Base-by-base conservation (phyloP, 2,797 vertebrate species). In the Tamandua tetradactyla region DNA sequence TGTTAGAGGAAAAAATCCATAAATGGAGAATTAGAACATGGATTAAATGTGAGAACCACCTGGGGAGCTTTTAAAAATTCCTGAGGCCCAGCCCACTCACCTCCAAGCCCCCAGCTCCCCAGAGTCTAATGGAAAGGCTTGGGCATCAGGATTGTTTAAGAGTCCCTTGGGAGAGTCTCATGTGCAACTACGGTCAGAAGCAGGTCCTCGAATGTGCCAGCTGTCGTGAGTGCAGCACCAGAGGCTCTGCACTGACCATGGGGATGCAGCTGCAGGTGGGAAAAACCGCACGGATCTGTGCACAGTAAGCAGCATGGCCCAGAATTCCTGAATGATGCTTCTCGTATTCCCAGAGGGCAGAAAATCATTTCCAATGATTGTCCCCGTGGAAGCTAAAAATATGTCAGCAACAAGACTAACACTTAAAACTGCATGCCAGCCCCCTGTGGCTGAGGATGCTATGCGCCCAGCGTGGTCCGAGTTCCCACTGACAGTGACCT, bases 1-100 rank as follows among this genome's bases (percentile, higher is more conserved):
- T 62, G 20, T 72, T 83, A 84, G 22, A 79, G 79, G 79, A n/a
- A 83, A 85, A 82, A 86, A 52, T 32, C 27, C 59, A 61, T 23
- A 61, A 78, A 84, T 18, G 4, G 72, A 84, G 22, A 83, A 64
- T 0, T 69, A 12, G 44, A 89, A 89, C 30, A 25, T 0, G 0
- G 17, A 20, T 61, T 79, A 25, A 40, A 89, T 10, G 14, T 27
- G 20, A 93, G 64, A 81, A 57, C 62, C 3, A 76, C 47, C 17
- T 18, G 49, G 35, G 82, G 52, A 81, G 66, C 44, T 87, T 87
- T 87, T 30, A 80, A 66, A 84, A 40, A 35, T 66, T 61, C 35
- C 57, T 57, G n/a, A 68, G 82, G 78, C 22, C 40, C 30, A 49
- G 37, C 20, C 37, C 4, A 13, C n/a, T 15, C 11, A 3, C 13